Percentiles rank a stretch among this genome's conserved stretches.
phyloP scores from a whole-genome alignment of 2,888 invertebrate species.

The Polymixis lichenea region DNA sequence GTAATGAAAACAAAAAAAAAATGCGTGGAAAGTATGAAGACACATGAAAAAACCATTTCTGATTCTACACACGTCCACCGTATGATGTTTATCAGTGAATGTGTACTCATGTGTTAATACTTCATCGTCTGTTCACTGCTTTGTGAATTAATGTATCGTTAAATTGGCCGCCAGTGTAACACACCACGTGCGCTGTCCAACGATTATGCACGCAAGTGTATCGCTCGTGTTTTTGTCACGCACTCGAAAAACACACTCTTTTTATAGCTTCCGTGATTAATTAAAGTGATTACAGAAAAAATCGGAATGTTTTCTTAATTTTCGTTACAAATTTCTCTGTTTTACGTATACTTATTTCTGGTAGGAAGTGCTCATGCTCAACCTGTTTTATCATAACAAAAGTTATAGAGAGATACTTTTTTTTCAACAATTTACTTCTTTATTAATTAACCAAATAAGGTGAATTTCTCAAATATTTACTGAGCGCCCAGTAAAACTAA shows the following conservation, averaged over 20 bases:
- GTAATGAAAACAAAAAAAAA: conserved; percentile 30
- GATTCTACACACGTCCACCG: conserved; percentile 34
- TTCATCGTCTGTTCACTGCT: conserved; percentile 62
- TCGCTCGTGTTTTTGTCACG: conserved; percentile 58
- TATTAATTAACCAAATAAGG: not conserved
- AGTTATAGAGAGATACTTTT: not conserved
- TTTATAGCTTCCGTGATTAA: conserved; percentile 41
- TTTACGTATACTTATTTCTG: not conserved
- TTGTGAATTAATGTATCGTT: conserved; percentile 70
- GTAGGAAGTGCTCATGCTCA: not conserved
- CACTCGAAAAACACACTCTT: conserved; percentile 44
- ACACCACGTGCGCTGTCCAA: conserved; percentile 65
- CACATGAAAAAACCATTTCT: not conserved
- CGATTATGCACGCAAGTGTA: conserved; percentile 69
- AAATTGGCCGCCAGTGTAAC: conserved; percentile 68
- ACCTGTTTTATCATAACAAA: not conserved
- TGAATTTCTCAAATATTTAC: not conserved
- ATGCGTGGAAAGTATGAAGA: conserved; percentile 9
- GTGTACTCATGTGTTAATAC: conserved; percentile 60
- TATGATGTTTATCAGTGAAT: conserved; percentile 52
- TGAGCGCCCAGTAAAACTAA: not conserved
- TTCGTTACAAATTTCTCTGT: not conserved
- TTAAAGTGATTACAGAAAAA: conserved; percentile 27
- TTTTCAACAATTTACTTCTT: not conserved
- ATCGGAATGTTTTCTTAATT: not conserved